Conservation (phyloP, 2,888 invertebrate species). For the Plebejus anna region DNA sequence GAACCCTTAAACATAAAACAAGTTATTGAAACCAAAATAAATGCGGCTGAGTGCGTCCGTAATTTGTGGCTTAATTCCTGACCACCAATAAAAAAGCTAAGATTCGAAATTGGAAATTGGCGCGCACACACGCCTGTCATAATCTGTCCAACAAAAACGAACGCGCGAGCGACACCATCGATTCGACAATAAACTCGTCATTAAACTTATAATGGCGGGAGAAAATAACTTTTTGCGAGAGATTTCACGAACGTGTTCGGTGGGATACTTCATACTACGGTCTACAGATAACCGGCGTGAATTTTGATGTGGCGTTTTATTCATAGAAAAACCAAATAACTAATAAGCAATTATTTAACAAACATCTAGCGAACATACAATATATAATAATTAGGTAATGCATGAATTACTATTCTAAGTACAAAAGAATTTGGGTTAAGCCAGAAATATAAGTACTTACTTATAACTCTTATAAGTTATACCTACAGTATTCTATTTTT, state of each 20-base stretch:
- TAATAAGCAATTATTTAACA: no score
- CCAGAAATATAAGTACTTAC: no score
- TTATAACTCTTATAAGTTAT: no score
- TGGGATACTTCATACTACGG: not conserved
- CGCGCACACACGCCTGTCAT: conserved; percentile 19
- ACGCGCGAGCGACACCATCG: conserved; percentile 27
- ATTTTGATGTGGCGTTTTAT: not conserved
- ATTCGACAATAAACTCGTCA: conserved; percentile 35
- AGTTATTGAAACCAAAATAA: not conserved
- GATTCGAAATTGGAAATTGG: conserved; percentile 26
- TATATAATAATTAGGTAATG: no score
- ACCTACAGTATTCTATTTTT: not conserved
- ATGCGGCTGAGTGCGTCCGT: not conserved
- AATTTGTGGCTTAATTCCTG: not conserved
- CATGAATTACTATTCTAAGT: not conserved
- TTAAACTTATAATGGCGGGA: conserved; percentile 30
- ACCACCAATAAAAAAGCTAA: not conserved
- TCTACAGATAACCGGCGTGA: not conserved
- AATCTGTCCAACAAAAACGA: conserved; percentile 26
- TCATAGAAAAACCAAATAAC: not conserved
- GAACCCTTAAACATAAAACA: not conserved
- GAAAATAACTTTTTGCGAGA: conserved; percentile 22
- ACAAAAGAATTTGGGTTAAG: no score
- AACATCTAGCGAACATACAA: no score
- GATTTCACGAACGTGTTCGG: not conserved